Evolutionary conservation across 2,888 invertebrate species (phyloP), one percentile per base, ranked within the genome.

Genomic region (Drosophila colorata): DNA sequence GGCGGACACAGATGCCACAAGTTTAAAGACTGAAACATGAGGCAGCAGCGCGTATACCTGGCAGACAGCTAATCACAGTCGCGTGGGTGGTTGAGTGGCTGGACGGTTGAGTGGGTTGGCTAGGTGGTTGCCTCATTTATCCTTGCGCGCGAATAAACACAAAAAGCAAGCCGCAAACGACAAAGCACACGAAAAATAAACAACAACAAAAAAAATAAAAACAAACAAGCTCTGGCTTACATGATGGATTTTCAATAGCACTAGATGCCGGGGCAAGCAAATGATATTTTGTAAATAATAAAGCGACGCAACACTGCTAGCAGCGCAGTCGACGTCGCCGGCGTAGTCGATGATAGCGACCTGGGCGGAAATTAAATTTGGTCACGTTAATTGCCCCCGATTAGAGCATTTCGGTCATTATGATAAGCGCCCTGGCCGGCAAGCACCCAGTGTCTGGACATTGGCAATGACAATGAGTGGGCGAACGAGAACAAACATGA

Each of bases 281-380:
- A 81, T 87, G 81, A 87, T 83, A 83, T 83, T 86, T 77, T 86
- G 83, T 83, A 83, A 86, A 86, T 80, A 86, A 86, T 76, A 78
- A 25, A 51, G 41, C 55, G 25, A 59, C 20, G 52, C 37, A 23
- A 38, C 25, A 43, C 18, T 9, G 56, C 14, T 40, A 14, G 16
- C 61, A 33, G 16, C 43, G 41, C 49, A 14, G 49, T 33, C 23
- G 9, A 8, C n/a, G 51, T 49, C 56, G 47, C 18, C 13, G 51
- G 40, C 55, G 53, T 18, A 13, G 58, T 44, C 53, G 40, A 49
- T 69, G 83, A 83, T 83, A 83, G 85, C 83, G 74, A 69, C 69
- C 68, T 77, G 87, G 83, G 69, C 83, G 83, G 83, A 83, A 83
- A 83, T 83, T 83, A 83, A 83, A 83, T 83, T 83, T 87, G 77